Evolutionary conservation across 2,113 vertebrate species (phyloP).

Genomic region (Chaenocephalus aceratus): DNA sequence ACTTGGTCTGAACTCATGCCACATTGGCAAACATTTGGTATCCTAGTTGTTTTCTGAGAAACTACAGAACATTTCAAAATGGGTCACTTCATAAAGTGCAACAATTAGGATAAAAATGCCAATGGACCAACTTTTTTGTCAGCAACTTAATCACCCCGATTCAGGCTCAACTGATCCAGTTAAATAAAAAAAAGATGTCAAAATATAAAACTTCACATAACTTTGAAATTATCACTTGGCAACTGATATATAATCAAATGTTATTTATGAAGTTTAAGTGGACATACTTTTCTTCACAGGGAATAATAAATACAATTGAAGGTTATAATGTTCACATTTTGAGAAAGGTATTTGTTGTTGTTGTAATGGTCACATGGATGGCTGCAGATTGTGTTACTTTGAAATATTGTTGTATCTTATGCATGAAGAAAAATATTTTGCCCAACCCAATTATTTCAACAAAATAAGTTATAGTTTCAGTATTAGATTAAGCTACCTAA

Average conservation of each 20-base stretch:
- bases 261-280: too few species aligned
- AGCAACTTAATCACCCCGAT: background rate
- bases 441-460: background rate
- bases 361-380: background rate
- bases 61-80: conserved; percentile 41
- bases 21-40: conserved; percentile 37
- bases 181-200: background rate
- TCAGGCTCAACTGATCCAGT: background rate
- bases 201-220: background rate
- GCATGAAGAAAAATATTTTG: background rate
- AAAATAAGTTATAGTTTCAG: background rate
- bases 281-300: too few species aligned
- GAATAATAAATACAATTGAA: background rate
- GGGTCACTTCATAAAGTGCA: conserved; percentile 47
- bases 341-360: too few species aligned
- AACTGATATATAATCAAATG: too few species aligned
- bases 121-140: background rate
- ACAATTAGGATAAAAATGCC: conserved; percentile 31
- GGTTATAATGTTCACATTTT: background rate
- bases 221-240: background rate
- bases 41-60: conserved; percentile 39
- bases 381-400: background rate
- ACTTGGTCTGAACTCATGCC: conserved; percentile 48
- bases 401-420: background rate
- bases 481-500: background rate